Percentiles rank a stretch among this genome's conserved stretches.
Conservation (phyloP, 2,113 vertebrate species). For the Crotalus helleri region DNA sequence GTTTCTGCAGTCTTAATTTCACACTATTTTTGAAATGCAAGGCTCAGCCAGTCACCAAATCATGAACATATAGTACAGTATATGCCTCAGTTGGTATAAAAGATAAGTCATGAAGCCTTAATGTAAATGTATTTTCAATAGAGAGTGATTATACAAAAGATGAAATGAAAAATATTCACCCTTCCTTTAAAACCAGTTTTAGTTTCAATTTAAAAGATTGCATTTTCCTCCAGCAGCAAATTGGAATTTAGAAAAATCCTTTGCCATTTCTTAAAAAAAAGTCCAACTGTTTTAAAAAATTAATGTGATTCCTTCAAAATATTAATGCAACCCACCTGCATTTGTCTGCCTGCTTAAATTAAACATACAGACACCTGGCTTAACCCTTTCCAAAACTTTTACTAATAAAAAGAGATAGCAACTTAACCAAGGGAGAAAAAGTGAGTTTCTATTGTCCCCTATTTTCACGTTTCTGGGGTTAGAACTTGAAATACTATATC, state of each 20-base stretch:
- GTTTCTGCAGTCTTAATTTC: background rate
- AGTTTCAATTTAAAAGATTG: background rate
- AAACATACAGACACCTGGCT: background rate
- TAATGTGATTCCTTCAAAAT: conserved; percentile 1
- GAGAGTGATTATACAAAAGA: background rate
- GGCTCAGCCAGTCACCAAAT: background rate
- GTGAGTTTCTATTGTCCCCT: background rate
- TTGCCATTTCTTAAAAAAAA: conserved; percentile 22
- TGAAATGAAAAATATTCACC: background rate
- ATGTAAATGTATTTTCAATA: background rate
- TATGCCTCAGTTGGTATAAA: background rate
- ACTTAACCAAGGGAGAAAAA: background rate
- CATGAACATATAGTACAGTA: background rate
- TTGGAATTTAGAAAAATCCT: conserved; percentile 6
- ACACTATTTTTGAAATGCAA: background rate
- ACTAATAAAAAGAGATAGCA: background rate
- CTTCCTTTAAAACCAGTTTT: background rate
- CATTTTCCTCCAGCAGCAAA: background rate
- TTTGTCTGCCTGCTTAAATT: background rate
- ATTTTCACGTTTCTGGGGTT: background rate
- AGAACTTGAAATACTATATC: background rate
- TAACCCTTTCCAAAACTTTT: background rate
- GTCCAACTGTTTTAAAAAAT: background rate
- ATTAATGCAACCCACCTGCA: background rate
- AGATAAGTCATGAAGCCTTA: background rate